Conservation (phyloP, 2,888 invertebrate genomes). For the Sphinx pinastri region DNA sequence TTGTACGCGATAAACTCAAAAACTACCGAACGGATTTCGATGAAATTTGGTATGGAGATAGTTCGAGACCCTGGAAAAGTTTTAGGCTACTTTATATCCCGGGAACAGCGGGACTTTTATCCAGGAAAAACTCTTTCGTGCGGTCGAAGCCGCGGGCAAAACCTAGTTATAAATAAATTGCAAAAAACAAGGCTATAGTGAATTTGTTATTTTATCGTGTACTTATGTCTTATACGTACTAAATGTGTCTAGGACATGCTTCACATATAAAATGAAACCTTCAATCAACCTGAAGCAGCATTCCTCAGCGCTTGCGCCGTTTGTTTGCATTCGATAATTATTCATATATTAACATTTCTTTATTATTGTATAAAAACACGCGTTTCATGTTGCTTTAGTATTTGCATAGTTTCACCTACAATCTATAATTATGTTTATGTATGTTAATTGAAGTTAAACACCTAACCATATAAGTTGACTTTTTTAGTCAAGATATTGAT, state of each 20-base stretch:
- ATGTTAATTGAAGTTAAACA: not conserved
- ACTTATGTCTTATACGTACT: not conserved
- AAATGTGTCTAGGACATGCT: not conserved
- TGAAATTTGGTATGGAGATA: too few relatives aligned
- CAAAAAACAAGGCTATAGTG: too few relatives aligned
- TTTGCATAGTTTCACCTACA: not conserved
- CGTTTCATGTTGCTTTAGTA: not conserved
- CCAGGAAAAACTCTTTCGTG: too few relatives aligned
- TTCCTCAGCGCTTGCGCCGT: not conserved
- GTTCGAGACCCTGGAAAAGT: too few relatives aligned
- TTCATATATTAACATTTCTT: not conserved
- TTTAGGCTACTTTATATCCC: too few relatives aligned
- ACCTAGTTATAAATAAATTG: not conserved
- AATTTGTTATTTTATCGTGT: not conserved
- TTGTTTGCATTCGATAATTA: slow-evolving; percentile 12
- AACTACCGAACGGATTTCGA: too few relatives aligned
- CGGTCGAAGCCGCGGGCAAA: not conserved
- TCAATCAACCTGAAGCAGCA: not conserved
- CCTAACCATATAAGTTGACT: not conserved
- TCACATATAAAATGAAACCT: slow-evolving; percentile 7
- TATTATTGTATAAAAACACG: not conserved
- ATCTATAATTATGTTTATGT: too few relatives aligned
- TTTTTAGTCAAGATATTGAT: not conserved
- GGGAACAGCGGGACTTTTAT: too few relatives aligned
- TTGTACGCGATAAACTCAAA: too few relatives aligned